These are phyloP conservation scores for Eonycteris spelaea DNA, from an alignment of 2,113 vertebrate genomes.

Conservation along the genomic window DNA sequence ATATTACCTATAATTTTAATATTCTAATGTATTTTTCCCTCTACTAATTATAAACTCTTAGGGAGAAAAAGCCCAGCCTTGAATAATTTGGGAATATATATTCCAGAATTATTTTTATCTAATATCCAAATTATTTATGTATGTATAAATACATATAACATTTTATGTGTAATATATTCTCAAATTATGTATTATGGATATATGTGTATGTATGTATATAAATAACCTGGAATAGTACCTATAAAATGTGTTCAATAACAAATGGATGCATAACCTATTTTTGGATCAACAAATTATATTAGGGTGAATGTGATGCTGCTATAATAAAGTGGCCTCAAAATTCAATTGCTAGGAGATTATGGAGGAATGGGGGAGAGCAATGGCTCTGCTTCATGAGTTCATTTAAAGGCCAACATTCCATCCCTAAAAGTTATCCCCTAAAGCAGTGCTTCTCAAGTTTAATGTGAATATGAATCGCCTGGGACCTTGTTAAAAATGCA, in stretches of 20 bases:
- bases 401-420: background rate
- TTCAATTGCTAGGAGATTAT: background rate
- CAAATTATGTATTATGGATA: background rate
- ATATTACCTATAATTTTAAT: background rate
- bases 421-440: background rate
- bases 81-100: background rate
- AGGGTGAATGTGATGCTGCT: background rate
- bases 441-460: background rate
- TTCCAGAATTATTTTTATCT: background rate
- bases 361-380: background rate
- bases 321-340: background rate
- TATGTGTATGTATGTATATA: background rate
- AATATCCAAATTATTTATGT: background rate
- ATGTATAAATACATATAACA: background rate
- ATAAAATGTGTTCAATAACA: background rate
- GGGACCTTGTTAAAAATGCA: slow-evolving; percentile 7
- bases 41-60: background rate
- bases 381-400: background rate
- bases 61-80: background rate
- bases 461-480: background rate
- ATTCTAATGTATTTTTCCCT: background rate
- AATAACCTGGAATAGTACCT: background rate
- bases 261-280: background rate
- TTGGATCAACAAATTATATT: background rate
- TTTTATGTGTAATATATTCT: background rate